Base-by-base conservation (phyloP, 2,888 invertebrate genomes). In the Peribatodes rhomboidaria region DNA sequence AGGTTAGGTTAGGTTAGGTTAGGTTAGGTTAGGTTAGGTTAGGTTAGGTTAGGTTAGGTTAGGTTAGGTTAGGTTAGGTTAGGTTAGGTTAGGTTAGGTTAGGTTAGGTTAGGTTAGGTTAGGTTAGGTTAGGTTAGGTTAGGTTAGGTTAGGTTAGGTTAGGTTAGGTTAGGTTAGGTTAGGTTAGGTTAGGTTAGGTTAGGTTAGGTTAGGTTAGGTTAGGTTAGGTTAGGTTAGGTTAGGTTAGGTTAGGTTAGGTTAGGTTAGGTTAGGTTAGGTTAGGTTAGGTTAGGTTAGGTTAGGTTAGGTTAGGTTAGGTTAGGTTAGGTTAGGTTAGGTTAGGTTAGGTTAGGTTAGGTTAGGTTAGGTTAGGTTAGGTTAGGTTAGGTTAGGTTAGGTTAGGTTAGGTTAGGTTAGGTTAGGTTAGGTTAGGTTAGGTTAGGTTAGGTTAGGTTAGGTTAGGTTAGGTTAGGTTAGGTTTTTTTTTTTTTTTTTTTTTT, bases 11-110 rank as follows among this genome's bases (percentile, higher is more conserved):
- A 47, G 54, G 54, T 54, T 41, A 50, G 42, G 56, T 56, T 50
- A 53, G 56, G 56, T 68, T 65, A 61, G 64, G 64, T 65, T 68
- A 57, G 63, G 59, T 67, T 67, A 57, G 65, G 69, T 66, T 65
- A 61, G 65, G 67, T 72, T 70, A 62, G 70, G 69, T 68, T 71
- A 71, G 71, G 71, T 71, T 69, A 67, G 68, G 71, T 68, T 68
- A 68, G 68, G 69, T 68, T 68, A 64, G 58, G 58, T 68, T 68
- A 68, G 65, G 65, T 68, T 62, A 62, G 68, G 65, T 65, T 68
- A 71, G 67, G 67, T 71, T 71, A 66, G 67, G 68, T 68, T 66
- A 64, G 68, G 68, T 68, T 44, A 59, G 63, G 57, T 60, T 67
- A 60, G 65, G 68, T 66, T 68, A 64, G 68, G 68, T 68, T 68